Evolutionary conservation across 1,140 invertebrate genomes (phyloP), one percentile per base, ranked within the genome.

Genomic region (Atta colombica): DNA sequence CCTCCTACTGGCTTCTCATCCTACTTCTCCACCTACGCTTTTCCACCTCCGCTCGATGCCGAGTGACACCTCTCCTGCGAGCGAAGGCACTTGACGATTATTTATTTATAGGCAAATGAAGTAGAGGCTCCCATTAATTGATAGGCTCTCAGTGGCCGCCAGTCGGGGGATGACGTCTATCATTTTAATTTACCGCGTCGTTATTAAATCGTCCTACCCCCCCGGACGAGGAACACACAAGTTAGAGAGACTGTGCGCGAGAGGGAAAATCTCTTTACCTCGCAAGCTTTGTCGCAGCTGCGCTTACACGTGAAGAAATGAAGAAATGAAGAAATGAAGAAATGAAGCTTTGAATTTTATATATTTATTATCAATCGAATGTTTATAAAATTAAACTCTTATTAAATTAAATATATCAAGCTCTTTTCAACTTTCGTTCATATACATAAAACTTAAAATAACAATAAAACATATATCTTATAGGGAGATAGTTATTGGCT

Each of bases 41-140:
- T 86, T 80, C 82, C 87, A 63, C 65, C 69, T 80, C 82, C 60
- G 71, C 71, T 74, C 87, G 55, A 77, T 87, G 89, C 86, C 90
- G 90, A 91, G 90, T 87, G 87, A 77, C 90, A 87, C 72, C 84
- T 80, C 89, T 91, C 87, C 87, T 88, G 86, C 89, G 77, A 90
- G 89, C 88, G 89, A 77, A 90, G 90, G 88, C 90, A 91, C 90
- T 90, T 86, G 77, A 90, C 88, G 86, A 94, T 95, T 95, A 95
- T 95, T 94, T 94, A 95, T 94, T 94, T 93, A 94, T 92, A 91
- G 92, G 86, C 90, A 94, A 95, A 94, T 94, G 93, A 94, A 95
- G 94, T 93, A 92, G 87, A 91, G 93, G 92, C 90, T 92, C 86
- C 89, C 91, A 93, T 94, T 95, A 94, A 95, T 95, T 95, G 94